Evolutionary conservation across 2,113 vertebrate genomes (phyloP), one percentile per base, ranked within the genome.

Genomic region (Proterorhinus semilunaris): DNA sequence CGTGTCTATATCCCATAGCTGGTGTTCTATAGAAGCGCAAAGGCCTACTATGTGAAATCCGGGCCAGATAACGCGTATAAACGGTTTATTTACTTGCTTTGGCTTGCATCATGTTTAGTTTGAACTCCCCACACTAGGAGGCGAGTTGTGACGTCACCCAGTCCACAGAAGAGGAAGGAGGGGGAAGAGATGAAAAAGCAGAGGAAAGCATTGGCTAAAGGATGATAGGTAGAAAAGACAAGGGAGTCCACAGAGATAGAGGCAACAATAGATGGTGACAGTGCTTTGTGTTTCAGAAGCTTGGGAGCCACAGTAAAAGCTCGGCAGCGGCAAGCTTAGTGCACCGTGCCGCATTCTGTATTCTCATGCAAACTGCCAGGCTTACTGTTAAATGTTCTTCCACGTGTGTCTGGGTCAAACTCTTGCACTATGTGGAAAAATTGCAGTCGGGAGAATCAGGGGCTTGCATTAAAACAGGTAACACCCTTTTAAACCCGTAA

Each of bases 41-140:
- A 69, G 51, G 27, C 12, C 27, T 36, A 36, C 52, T 36, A 78
- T 65, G 47, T 43, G 50, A 71, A 81, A 78, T 49, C 48, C 45
- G 12, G 54, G 65, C 64, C 76, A 85, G 68, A 76, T 83, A 79
- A 84, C 77, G 65, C 79, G 72, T 65, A 79, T 62, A 75, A 78
- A 48, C 2, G 64, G 17, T 78, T 81, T 84, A 83, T 86, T 80
- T 75, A 82, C 79, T 78, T 76, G 62, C 59, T 68, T 78, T 78
- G 6, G n/a, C 71, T 81, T 77, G 72, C 68, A 71, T 81, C 27
- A 72, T 76, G 78, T 83, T 82, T 68, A 47, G 9, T 82, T 83
- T 52, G 79, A 82, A 84, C 73, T 62, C 59, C 57, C 71, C 71
- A 70, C 72, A 71, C 64, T 50, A 44, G 51, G 68, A 78, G 69